These are phyloP conservation scores for Acanthochromis polyacanthus DNA, from an alignment of 2,113 vertebrate species.

Conservation along the genomic window DNA sequence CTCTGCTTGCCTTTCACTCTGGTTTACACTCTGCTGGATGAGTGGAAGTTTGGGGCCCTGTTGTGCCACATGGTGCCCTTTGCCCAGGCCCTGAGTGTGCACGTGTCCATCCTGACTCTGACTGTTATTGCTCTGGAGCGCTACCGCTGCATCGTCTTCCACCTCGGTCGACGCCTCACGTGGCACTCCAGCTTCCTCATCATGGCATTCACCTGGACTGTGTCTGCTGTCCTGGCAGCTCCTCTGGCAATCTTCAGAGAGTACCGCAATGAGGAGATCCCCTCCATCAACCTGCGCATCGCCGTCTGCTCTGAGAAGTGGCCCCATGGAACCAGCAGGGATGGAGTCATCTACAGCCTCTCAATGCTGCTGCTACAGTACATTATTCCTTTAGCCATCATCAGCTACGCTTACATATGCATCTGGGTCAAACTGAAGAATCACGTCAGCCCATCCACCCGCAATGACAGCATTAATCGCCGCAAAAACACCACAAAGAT, in stretches of 20 bases:
- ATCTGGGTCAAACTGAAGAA: slow-evolving; percentile 95
- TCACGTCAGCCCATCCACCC: slow-evolving; percentile 89
- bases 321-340: slow-evolving; percentile 88
- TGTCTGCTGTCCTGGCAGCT: slow-evolving; percentile 88
- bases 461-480: slow-evolving; percentile 86
- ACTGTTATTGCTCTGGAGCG: slow-evolving; percentile 93
- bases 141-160: slow-evolving; percentile 93
- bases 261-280: slow-evolving; percentile 90
- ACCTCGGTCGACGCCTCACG: slow-evolving; percentile 90
- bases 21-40: slow-evolving; percentile 90
- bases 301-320: slow-evolving; percentile 93
- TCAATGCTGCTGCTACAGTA: slow-evolving; percentile 95
- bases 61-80: slow-evolving; percentile 93
- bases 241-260: slow-evolving; percentile 94
- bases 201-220: slow-evolving; percentile 88
- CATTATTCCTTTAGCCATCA: slow-evolving; percentile 89
- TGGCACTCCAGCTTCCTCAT: slow-evolving; percentile 88
- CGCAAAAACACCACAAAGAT: slow-evolving; percentile 94
- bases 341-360: slow-evolving; percentile 92
- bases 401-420: slow-evolving; percentile 92
- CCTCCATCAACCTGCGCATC: slow-evolving; percentile 88
- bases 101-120: slow-evolving; percentile 91
- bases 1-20: slow-evolving; percentile 93
- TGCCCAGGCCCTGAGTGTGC: slow-evolving; percentile 92
- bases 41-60: slow-evolving; percentile 93